Evolutionary conservation across 2,113 vertebrate genomes (phyloP), one percentile per base, ranked within the genome.

Genomic region (Tursiops truncatus): DNA sequence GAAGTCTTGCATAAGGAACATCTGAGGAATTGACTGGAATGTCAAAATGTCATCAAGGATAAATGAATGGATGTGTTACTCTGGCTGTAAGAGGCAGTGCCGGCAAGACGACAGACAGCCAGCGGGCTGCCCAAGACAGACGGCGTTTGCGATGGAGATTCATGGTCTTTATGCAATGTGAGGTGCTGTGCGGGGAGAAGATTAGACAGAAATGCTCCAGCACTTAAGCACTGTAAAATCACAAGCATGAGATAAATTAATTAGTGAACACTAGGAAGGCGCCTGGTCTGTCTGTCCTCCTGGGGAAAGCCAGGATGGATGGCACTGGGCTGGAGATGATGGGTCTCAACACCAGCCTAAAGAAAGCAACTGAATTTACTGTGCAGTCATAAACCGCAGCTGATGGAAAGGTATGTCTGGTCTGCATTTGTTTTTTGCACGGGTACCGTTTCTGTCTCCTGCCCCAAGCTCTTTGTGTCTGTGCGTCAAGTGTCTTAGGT

Each of bases 181-280:
- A 97, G 97, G 96, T 97, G 88, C 94, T 97, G 96, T 94, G 92
- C 90, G 58, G 95, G 95, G 88, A 96, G 95, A 97, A 97, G 92
- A 97, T 97, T 96, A 96, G 97, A 98, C 97, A 97, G 98, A 97
- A 96, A 97, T 90, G 96, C 95, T 97, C 91, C 95, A 88, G 97
- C 96, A 97, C 96, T 97, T 98, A 97, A 70, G 96, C 47, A 2
- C 80, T 56, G 0, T 97, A 98, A 98, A 98, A 97, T 96, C 96
- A 97, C 96, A 96, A 98, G 96, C 97, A 97, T 95, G 97, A 97
- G 96, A 97, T 97, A 97, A 96, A 97, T 98, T 97, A 97, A 98
- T 98, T 97, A 98, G 96, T 60, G 92, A 97, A 96, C 92, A 79
- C 95, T 77, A 90, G 91, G 91, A 98, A 97, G 96, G 96, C 58